Base-by-base conservation (phyloP, 2,797 vertebrate species). In the Oryzias dopingdopingensis region DNA sequence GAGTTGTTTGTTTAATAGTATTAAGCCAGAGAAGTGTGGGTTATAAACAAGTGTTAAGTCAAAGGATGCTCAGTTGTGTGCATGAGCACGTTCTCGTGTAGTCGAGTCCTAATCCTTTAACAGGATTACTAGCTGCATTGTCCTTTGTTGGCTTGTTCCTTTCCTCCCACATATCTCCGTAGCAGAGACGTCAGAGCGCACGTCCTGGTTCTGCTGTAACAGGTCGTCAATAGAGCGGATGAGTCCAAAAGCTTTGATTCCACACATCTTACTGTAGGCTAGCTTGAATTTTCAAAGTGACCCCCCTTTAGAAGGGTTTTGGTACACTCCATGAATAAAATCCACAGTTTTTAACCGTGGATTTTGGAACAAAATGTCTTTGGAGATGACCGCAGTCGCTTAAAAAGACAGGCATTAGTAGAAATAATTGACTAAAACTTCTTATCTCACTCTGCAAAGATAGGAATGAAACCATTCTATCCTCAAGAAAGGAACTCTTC, bases 101-200 rank as follows among this genome's bases (percentile, higher is more conserved):
- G 59, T 15, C 8, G 46, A 71, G 62, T 48, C 74, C 61, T 90
- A 90, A 90, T 91, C 90, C 86, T 83, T 82, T 90, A 86, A 90
- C 77, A 47, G 83, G 88, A 88, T 91, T 91, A 89, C 85, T 83
- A 84, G 68, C 42, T 18, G 72, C 74, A 82, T 84, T 85, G 85
- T 89, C 84, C 74, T 86, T 83, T 84, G 76, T 86, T 83, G 76
- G 72, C 83, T 83, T 75, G 81, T 79, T 79, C 68, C 72, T 79
- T 72, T 84, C 70, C 76, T 8, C 77, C 83, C 79, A 82, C 81
- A 53, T 75, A 62, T 52, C 62, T 79, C 46, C 56, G 68, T 78
- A 62, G 72, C 49, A 14, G 47, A 64, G 71, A 80, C 80, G 84
- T 84, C 82, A 64, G 68, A 77, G 74, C 80, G 59, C 80, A 74